phyloP scores from a whole-genome alignment of 2,888 invertebrate genomes.

The Hanleya hanleyi region DNA sequence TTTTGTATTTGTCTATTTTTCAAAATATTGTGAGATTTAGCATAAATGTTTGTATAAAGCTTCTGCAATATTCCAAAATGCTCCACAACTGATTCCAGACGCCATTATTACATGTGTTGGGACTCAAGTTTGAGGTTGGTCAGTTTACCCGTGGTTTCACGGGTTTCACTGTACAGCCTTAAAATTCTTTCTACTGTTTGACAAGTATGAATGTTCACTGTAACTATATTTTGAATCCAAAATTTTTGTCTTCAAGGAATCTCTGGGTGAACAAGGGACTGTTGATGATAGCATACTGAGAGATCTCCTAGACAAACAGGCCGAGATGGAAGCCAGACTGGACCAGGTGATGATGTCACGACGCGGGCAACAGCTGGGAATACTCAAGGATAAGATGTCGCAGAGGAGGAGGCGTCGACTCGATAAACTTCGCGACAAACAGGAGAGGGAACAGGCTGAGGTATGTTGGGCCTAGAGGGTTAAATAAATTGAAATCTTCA shows the following conservation, averaged over 20 bases:
- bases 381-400: conserved; percentile 55
- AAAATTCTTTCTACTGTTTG: too few species aligned
- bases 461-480: conserved; percentile 31
- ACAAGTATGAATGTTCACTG: too few species aligned
- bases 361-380: conserved; percentile 51
- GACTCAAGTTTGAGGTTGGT: too few species aligned
- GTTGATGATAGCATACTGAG: conserved; percentile 50
- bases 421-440: conserved; percentile 54
- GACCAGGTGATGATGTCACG: conserved; percentile 43
- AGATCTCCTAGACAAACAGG: conserved; percentile 52
- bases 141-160: too few species aligned
- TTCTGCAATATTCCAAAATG: too few species aligned
- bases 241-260: conserved; percentile 42
- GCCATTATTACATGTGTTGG: too few species aligned
- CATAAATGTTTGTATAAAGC: too few species aligned
- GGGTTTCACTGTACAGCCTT: too few species aligned
- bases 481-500: neutral
- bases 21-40: too few species aligned
- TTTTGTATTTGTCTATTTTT: too few species aligned
- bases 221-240: neutral
- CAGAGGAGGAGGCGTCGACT: conserved; percentile 49
- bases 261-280: conserved; percentile 51
- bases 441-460: conserved; percentile 63
- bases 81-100: too few species aligned
- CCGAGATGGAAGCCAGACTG: conserved; percentile 47